Evolutionary conservation across 2,113 vertebrate genomes (phyloP).

Genomic region (Petromus typicus): DNA sequence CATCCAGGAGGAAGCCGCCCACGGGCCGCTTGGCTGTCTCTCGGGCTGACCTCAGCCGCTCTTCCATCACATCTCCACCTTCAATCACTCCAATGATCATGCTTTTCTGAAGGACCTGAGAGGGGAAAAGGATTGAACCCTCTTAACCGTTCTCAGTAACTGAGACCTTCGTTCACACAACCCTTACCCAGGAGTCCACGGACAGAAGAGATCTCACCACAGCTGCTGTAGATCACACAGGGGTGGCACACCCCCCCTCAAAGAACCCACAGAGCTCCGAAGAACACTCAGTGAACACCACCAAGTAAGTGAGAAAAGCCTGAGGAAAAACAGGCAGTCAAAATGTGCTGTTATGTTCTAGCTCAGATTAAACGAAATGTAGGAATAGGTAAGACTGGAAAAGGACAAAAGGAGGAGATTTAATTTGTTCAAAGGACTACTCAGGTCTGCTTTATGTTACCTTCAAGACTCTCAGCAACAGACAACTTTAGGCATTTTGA

Average conservation of each 20-base stretch:
- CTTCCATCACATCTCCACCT: conserved; percentile 94
- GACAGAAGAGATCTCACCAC: background rate
- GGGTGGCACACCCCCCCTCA: background rate
- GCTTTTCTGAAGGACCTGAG: conserved; percentile 91
- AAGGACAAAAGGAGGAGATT: conserved; percentile 31
- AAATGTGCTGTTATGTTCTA: background rate
- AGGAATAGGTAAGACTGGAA: background rate
- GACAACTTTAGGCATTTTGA: background rate
- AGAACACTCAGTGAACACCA: conserved; percentile 2
- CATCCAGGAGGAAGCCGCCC: conserved; percentile 96
- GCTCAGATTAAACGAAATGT: conserved; percentile 26
- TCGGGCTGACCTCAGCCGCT: conserved; percentile 94
- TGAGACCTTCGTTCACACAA: background rate
- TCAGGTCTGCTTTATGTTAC: background rate
- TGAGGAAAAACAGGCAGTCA: background rate
- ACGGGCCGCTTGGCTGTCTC: conserved; percentile 97
- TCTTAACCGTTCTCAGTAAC: conserved; percentile 1
- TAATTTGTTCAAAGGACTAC: conserved; percentile 13
- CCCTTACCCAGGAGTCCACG: background rate
- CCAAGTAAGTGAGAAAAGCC: background rate
- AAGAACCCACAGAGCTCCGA: background rate
- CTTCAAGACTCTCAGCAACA: background rate
- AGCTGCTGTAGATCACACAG: background rate
- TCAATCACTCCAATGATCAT: conserved; percentile 95
- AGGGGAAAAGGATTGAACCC: background rate